Base-by-base conservation (phyloP, 2,113 vertebrate species). In the Vimba vimba region DNA sequence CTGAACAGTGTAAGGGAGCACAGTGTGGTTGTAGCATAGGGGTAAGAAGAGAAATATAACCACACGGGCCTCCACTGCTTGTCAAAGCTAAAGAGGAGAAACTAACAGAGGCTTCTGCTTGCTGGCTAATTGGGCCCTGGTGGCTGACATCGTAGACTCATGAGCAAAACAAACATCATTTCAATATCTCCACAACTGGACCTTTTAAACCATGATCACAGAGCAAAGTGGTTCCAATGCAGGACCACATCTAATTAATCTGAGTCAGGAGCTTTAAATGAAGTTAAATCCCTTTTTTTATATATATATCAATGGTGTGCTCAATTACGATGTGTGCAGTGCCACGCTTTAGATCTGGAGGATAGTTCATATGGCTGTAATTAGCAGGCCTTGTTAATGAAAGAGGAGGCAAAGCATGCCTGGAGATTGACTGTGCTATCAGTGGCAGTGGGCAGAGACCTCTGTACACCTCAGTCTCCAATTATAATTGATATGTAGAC, bases 161-260 rank as follows among this genome's bases (percentile, higher is more conserved):
- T 92, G 90, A 94, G 94, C 94, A 94, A 95, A 95, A 95, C 94
- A 95, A 95, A 94, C 94, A 93, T 89, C 92, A 89, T 93, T 92
- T 91, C 91, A 93, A 90, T 90, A 91, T 93, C 92, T 90, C 91
- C 91, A 90, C 91, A 91, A 92, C 92, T 92, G 93, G 91, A 93
- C 93, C 92, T 93, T 92, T 94, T 94, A 93, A 94, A 93, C 90
- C 92, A 90, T 91, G 93, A 95, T 95, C 94, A 95, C 91, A 94
- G 93, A 94, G 91, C 91, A 89, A 92, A 90, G 84, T 89, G 89
- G 90, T 91, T 91, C 88, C 87, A 90, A 91, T 93, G 92, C 93
- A 95, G 94, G 93, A 90, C 80, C 88, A 88, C 77, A 85, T 89
- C 93, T 94, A 95, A 95, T 95, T 94, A 95, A 93, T 93, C 89